phyloP scores from a whole-genome alignment of 2,888 invertebrate genomes.

The Himalopsyche anomala region DNA sequence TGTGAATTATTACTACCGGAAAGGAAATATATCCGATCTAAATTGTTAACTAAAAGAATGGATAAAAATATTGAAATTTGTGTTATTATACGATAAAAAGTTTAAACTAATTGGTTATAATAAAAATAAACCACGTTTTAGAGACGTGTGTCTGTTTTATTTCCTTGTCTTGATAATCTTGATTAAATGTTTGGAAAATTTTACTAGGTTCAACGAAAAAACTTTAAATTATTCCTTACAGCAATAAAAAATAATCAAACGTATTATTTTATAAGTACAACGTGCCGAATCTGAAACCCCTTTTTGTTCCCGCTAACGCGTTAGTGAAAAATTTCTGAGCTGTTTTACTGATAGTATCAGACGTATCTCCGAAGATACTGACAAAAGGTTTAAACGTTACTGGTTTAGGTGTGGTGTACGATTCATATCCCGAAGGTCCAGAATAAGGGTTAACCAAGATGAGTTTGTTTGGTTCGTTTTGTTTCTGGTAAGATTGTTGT shows the following conservation, averaged over 20 bases:
- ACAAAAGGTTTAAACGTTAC: constrained; percentile 72
- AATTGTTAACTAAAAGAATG: too few species aligned
- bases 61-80: too few species aligned
- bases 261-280: constrained; percentile 70
- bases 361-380: constrained; percentile 74
- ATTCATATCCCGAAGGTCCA: constrained; percentile 45
- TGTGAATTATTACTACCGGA: too few species aligned
- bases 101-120: too few species aligned
- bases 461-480: constrained; percentile 66
- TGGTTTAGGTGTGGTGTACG: constrained; percentile 60
- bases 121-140: too few species aligned
- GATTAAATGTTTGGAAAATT: not conserved
- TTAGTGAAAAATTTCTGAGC: constrained; percentile 63
- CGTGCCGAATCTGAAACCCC: constrained; percentile 73
- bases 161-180: too few species aligned
- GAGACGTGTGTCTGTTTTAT: too few species aligned
- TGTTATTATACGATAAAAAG: too few species aligned
- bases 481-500: constrained; percentile 68
- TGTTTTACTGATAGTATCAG: constrained; percentile 72
- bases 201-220: constrained; percentile 11
- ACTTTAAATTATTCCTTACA: not conserved
- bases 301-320: constrained; percentile 69
- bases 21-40: too few species aligned
- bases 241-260: constrained; percentile 8
- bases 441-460: constrained; percentile 49